These are phyloP conservation scores for Chascanopsetta lugubris DNA, from an alignment of 2,113 vertebrate genomes.

Conservation along the genomic window DNA sequence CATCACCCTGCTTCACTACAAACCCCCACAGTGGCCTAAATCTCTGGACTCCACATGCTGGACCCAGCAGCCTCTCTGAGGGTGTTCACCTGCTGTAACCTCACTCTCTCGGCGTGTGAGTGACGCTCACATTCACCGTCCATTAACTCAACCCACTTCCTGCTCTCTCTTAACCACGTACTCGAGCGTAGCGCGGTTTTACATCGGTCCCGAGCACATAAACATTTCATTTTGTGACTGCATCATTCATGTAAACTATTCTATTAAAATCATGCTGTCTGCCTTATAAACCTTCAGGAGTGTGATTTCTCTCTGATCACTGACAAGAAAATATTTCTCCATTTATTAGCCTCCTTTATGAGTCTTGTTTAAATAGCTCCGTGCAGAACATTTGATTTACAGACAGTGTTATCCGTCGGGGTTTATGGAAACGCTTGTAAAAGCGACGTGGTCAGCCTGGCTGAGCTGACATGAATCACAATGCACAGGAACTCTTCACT, in stretches of 20 bases:
- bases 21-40: not conserved
- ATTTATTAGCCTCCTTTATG: not conserved
- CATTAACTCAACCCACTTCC: not conserved
- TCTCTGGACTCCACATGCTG: constrained; percentile 9
- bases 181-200: not conserved
- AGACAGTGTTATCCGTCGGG: not conserved
- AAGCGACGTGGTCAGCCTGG: too few species aligned
- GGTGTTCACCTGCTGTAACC: not conserved
- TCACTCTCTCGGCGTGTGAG: not conserved
- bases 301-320: not conserved
- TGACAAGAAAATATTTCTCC: not conserved
- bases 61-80: not conserved
- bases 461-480: not conserved
- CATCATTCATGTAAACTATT: not conserved
- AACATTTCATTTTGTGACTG: not conserved
- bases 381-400: too few species aligned
- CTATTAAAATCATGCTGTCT: not conserved
- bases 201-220: not conserved
- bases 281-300: not conserved
- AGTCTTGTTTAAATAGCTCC: too few species aligned
- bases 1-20: constrained; percentile 11
- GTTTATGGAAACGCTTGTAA: not conserved
- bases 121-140: not conserved
- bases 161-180: not conserved
- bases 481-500: not conserved